Conservation (phyloP, 35 echinoderm and acorn worm genomes). For the Eucidaris tribuloides region DNA sequence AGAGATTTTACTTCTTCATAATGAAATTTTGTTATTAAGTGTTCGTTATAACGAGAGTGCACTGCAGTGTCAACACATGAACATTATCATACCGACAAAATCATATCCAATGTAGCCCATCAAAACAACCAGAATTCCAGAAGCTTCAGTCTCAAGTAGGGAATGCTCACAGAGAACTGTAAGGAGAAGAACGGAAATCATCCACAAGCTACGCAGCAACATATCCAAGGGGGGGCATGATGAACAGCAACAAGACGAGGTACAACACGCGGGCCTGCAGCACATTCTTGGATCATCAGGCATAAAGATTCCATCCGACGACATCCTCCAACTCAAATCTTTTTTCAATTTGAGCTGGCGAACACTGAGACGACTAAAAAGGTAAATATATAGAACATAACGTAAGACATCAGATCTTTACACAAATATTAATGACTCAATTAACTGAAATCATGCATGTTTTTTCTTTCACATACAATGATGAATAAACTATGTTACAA, state of each 20-base stretch:
- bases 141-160: not conserved
- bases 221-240: not conserved
- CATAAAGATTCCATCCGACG: not conserved
- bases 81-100: not conserved
- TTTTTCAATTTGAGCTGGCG: not conserved
- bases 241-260: not conserved
- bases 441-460: not conserved
- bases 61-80: too few relatives aligned
- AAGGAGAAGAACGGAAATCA: not conserved
- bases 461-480: not conserved
- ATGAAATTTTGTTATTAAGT: too few relatives aligned
- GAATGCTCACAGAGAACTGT: not conserved
- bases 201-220: not conserved
- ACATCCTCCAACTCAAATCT: constrained; percentile 4
- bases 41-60: too few relatives aligned
- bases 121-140: not conserved
- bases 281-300: not conserved
- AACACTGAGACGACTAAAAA: not conserved
- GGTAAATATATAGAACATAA: not conserved
- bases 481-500: not conserved
- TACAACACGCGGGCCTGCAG: not conserved
- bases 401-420: not conserved
- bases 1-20: too few relatives aligned
- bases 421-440: not conserved
- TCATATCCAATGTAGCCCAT: not conserved